Base-by-base conservation (phyloP, 2,113 vertebrate species). In the Monopterus albus region DNA sequence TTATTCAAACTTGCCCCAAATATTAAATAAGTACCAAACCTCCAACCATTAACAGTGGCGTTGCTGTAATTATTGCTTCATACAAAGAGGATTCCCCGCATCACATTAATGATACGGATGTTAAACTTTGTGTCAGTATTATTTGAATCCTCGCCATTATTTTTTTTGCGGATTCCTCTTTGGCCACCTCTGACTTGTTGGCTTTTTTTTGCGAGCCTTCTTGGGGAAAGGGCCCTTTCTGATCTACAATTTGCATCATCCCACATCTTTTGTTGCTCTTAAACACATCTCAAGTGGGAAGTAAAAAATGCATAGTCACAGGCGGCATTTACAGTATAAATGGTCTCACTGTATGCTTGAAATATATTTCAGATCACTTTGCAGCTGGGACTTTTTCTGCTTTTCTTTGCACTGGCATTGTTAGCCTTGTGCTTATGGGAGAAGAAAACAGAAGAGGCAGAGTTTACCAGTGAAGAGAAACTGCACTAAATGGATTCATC, bases 301-400 rank as follows among this genome's bases (percentile, higher is more conserved):
- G 38, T 33, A 2, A n/a, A n/a, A n/a, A n/a, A n/a, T n/a, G n/a
- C n/a, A n/a, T n/a, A n/a, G n/a, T n/a, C n/a, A n/a, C n/a, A n/a
- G n/a, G n/a, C n/a, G n/a, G n/a, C n/a, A n/a, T n/a, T n/a, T n/a
- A n/a, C n/a, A n/a, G n/a, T n/a, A n/a, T n/a, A 29, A 28, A 28
- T 38, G 13, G 11, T 36, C n/a, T 12, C 31, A 25, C 23, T 35
- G 18, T 46, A 26, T 51, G 4, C 36, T 45, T 21, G 25, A 17
- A 65, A 29, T 49, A 20, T 46, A 25, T 60, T 47, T 23, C 5
- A 38, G 21, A 69, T 21, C 17, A 17, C 33, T 51, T 52, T 28
- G 31, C 26, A 12, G 7, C 40, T 15, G 5, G 10, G 28, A 17
- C 25, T 38, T 13, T 51, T 53, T 29, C 65, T 49, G 5, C n/a